Percentiles rank a stretch among this genome's conserved stretches.
Evolutionary conservation across 2,797 vertebrate genomes (phyloP).

Genomic region (Limosa lapponica): DNA sequence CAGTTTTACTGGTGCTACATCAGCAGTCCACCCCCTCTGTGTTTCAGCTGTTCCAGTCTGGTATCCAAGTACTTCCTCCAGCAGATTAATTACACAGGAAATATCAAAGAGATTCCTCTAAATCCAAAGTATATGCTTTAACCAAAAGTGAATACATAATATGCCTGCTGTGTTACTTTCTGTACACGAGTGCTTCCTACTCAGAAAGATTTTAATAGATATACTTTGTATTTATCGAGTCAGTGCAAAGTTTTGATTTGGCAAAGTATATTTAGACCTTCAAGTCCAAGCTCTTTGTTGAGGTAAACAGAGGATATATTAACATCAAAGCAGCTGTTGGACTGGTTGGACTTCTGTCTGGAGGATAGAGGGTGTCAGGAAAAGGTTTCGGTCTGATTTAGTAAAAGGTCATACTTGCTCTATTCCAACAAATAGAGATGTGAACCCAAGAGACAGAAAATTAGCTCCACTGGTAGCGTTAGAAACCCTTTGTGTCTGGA

Average conservation of each 20-base stretch:
- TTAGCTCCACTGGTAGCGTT: neutral
- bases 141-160: neutral
- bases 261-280: neutral
- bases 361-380: neutral
- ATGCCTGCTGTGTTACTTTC: neutral
- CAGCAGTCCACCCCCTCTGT: neutral
- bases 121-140: neutral
- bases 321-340: neutral
- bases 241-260: neutral
- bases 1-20: neutral
- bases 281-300: neutral
- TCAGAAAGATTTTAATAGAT: neutral
- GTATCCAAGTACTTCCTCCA: neutral
- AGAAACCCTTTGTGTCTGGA: neutral
- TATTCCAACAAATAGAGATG: neutral
- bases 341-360: neutral
- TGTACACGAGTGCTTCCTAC: neutral
- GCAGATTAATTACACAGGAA: slow-evolving; percentile 4
- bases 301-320: neutral
- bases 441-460: neutral
- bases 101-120: neutral
- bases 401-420: neutral
- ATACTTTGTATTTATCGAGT: neutral
- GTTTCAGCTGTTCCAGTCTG: neutral
- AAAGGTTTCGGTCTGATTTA: neutral